phyloP scores from a whole-genome alignment of 2,113 vertebrate species.

The Syngnathoides biaculeatus region DNA sequence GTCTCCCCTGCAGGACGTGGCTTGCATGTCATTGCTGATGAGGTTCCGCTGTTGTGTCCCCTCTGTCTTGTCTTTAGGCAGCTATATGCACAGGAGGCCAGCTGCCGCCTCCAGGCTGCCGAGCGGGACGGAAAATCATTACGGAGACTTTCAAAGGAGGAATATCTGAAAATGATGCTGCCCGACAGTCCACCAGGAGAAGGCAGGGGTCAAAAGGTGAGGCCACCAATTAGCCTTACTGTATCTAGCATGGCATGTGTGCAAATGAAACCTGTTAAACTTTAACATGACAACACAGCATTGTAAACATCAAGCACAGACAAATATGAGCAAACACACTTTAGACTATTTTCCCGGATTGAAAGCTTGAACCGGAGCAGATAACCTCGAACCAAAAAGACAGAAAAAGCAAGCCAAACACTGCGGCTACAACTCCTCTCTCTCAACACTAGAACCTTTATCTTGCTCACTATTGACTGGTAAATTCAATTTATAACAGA shows the following conservation, averaged over 20 bases:
- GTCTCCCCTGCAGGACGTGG: constrained; percentile 13
- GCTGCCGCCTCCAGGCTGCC: constrained; percentile 71
- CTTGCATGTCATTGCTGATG: constrained; percentile 26
- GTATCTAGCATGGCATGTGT: background rate
- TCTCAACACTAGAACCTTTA: constrained; percentile 26
- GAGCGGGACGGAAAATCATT: constrained; percentile 75
- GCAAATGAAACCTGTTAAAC: constrained; percentile 15
- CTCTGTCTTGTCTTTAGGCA: constrained; percentile 68
- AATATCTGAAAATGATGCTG: constrained; percentile 87
- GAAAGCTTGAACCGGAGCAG: constrained; percentile 11
- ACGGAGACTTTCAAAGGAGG: constrained; percentile 85
- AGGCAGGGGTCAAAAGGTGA: constrained; percentile 85
- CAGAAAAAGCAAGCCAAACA: constrained; percentile 34
- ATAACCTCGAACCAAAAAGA: constrained; percentile 33
- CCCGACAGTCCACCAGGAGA: constrained; percentile 80
- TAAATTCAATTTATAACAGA: constrained; percentile 57
- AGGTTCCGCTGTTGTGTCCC: constrained; percentile 40
- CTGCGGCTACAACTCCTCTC: constrained; percentile 31
- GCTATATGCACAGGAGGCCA: constrained; percentile 78
- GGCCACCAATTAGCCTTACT: constrained; percentile 26
- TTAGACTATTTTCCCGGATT: background rate
- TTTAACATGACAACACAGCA: constrained; percentile 3
- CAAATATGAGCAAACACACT: constrained; percentile 1
- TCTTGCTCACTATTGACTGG: constrained; percentile 37
- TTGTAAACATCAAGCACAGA: constrained; percentile 1